Evolutionary conservation across 2,113 vertebrate species (phyloP), one percentile per base, ranked within the genome.

Genomic region (Climacteris rufus): DNA sequence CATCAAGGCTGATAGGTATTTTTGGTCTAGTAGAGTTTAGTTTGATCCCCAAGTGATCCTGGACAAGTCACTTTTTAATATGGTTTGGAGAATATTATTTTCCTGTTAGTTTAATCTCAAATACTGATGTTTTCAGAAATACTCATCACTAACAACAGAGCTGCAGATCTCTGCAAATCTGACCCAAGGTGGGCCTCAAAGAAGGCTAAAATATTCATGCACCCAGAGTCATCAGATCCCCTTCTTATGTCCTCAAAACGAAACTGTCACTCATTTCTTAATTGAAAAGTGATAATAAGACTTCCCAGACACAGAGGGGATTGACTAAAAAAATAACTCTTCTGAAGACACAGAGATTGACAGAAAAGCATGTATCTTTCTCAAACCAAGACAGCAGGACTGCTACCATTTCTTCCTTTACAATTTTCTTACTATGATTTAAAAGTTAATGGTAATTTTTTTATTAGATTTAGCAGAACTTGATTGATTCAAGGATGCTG

Each of bases 401-500:
- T 49, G 60, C 25, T 61, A 93, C 45, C 10, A 39, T 68, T 68
- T 83, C n/a, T 71, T 42, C 59, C 86, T 63, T 78, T 78, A 83
- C 64, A 27, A 61, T 90, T 96, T 53, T n/a, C 86, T 79, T 88
- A 45, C 54, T 45, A 65, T 84, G 66, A 78, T 61, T 93, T 94
- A 92, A 84, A 90, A 94, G 83, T 31, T 68, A 96, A 95, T 59
- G 57, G 50, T 66, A 88, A 77, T 60, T 94, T 95, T 90, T 94
- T 94, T 89, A 91, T 94, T 93, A 44, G 50, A 76, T 94, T 96
- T 96, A 81, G 61, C 92, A 61, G 74, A 95, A 91, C 33, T 85
- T 92, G 94, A 97, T 85, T 97, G 95, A 96, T 87, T 96, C 74
- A 89, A 57, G 87, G 69, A 80, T 81, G 71, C 87, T 89, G 49